Percentiles rank a stretch among this genome's conserved stretches.
Conservation (phyloP, 2,113 vertebrate species). For the Stegastes partitus region DNA sequence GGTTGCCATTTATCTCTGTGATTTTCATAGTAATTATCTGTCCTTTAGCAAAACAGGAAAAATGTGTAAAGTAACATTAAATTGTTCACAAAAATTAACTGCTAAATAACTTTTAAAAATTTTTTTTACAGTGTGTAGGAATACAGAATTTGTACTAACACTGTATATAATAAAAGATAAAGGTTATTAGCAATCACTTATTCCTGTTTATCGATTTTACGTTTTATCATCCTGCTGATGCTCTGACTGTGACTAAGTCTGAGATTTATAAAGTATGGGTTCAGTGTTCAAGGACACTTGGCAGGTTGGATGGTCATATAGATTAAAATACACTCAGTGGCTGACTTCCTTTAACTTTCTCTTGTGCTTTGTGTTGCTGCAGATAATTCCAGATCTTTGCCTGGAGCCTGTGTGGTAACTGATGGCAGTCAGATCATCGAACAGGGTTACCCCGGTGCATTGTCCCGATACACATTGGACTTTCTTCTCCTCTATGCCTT, state of each 20-base stretch:
- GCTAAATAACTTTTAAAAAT: neutral
- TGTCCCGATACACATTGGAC: constrained; percentile 86
- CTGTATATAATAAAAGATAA: neutral
- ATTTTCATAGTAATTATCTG: too few species aligned
- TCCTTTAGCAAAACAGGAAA: too few species aligned
- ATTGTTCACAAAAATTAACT: too few species aligned
- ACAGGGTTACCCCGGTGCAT: constrained; percentile 86
- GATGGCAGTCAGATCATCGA: constrained; percentile 89
- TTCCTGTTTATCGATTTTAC: neutral
- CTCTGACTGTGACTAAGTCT: neutral
- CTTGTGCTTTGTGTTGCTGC: constrained; percentile 12
- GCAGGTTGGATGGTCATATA: neutral
- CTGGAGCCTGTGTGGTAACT: constrained; percentile 81
- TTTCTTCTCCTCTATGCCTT: constrained; percentile 93
- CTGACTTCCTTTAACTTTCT: neutral
- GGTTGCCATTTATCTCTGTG: too few species aligned
- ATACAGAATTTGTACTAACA: neutral
- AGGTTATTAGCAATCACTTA: neutral
- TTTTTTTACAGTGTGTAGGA: neutral
- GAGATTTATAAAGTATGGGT: neutral
- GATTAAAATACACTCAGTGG: neutral
- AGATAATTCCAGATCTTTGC: constrained; percentile 62
- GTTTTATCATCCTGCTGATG: neutral
- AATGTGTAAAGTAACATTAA: too few species aligned
- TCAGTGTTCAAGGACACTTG: constrained; percentile 23